These are phyloP conservation scores for Harpagoxenus sublaevis DNA, from an alignment of 2,888 invertebrate species.

Conservation along the genomic window DNA sequence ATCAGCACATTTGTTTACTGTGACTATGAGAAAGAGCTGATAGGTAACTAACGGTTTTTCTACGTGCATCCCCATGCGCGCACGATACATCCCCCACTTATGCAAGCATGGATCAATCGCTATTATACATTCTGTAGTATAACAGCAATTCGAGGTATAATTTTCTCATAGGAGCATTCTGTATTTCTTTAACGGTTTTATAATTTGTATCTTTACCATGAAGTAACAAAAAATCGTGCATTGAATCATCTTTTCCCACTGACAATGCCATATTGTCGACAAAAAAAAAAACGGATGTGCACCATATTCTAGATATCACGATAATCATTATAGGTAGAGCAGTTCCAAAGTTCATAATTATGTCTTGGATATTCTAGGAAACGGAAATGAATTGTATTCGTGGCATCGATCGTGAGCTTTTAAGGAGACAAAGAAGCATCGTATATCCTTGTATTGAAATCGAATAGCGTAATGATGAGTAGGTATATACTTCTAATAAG, in stretches of 20 bases:
- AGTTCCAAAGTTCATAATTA: slow-evolving; percentile 8
- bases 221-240: not conserved
- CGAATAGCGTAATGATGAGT: not conserved
- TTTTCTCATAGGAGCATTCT: not conserved
- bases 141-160: not conserved
- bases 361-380: not conserved
- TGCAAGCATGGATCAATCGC: not conserved
- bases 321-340: not conserved
- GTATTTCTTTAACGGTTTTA: not conserved
- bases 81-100: not conserved
- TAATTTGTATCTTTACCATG: not conserved
- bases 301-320: not conserved
- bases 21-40: not conserved
- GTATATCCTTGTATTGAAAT: not conserved
- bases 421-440: not conserved
- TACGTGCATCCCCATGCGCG: not conserved
- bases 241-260: not conserved
- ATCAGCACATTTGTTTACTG: not conserved
- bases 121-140: not conserved
- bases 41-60: not conserved
- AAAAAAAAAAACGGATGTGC: not conserved
- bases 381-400: slow-evolving; percentile 9
- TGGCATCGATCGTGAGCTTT: not conserved
- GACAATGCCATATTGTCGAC: not conserved
- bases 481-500: not conserved